A percentile compares a stretch with the other conserved stretches of the same genome.
phyloP scores from a whole-genome alignment of 2,888 invertebrate species.

The Nomada hirtipes region DNA sequence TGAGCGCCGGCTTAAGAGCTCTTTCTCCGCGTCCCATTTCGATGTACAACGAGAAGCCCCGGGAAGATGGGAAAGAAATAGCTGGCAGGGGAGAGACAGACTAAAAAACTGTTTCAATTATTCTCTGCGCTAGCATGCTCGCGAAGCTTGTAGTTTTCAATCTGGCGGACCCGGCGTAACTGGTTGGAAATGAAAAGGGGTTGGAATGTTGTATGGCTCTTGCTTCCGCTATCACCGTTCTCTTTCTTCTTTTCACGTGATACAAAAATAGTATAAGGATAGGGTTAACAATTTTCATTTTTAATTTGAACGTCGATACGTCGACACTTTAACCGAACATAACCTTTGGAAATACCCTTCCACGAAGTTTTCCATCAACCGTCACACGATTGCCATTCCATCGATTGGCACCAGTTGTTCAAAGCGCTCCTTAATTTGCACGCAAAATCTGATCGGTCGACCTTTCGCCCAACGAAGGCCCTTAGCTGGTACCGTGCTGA shows the following conservation, averaged over 20 bases:
- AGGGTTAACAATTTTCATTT: neutral
- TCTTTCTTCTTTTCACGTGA: neutral
- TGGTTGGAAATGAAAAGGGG: slow-evolving; percentile 50
- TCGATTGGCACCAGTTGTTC: slow-evolving; percentile 1
- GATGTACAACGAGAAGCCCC: slow-evolving; percentile 51
- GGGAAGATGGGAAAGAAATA: slow-evolving; percentile 32
- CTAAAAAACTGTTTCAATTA: slow-evolving; percentile 72
- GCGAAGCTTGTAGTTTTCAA: slow-evolving; percentile 68
- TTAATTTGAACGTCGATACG: neutral
- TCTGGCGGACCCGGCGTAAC: slow-evolving; percentile 59
- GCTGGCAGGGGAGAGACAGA: slow-evolving; percentile 28
- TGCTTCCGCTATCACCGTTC: neutral
- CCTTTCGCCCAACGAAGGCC: slow-evolving; percentile 26
- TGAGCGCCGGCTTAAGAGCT: slow-evolving; percentile 65
- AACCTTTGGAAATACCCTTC: neutral
- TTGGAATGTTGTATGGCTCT: slow-evolving; percentile 14
- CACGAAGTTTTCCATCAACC: neutral
- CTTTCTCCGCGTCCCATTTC: slow-evolving; percentile 47
- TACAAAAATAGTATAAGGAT: no score
- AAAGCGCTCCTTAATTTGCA: slow-evolving; percentile 29
- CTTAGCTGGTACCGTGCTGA: slow-evolving; percentile 41
- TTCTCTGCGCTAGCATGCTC: slow-evolving; percentile 67
- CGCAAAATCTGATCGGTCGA: slow-evolving; percentile 48
- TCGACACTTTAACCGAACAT: neutral
- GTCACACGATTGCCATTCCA: slow-evolving; percentile 3